Conservation (phyloP, 2,797 vertebrate genomes). For the Danio kyathit region DNA sequence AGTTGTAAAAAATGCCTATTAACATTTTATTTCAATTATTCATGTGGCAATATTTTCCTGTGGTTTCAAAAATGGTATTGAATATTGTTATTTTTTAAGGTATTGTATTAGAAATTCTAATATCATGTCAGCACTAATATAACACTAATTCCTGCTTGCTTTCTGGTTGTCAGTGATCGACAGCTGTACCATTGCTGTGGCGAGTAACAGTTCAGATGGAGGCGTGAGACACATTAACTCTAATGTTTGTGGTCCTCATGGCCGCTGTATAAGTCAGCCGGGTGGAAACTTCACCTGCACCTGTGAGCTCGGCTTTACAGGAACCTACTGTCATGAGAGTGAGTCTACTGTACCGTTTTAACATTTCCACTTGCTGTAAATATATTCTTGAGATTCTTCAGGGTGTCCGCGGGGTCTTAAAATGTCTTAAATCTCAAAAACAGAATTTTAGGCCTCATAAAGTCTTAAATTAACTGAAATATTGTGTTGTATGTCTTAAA, state of each 20-base stretch:
- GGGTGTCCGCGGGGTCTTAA: too few species aligned
- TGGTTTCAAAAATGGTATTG: too few species aligned
- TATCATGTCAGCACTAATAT: too few species aligned
- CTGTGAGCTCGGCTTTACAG: slow-evolving; percentile 92
- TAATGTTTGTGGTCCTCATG: slow-evolving; percentile 90
- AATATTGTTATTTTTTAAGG: too few species aligned
- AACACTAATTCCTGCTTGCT: not conserved
- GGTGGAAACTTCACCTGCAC: slow-evolving; percentile 92
- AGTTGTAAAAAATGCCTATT: too few species aligned
- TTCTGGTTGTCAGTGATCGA: slow-evolving; percentile 84
- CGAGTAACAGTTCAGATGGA: slow-evolving; percentile 81
- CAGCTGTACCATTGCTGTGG: slow-evolving; percentile 90
- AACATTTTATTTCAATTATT: too few species aligned
- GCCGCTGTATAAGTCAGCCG: slow-evolving; percentile 89
- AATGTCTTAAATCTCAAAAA: too few species aligned
- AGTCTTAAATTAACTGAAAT: too few species aligned
- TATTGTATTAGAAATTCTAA: too few species aligned
- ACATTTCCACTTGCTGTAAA: not conserved
- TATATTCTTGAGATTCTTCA: not conserved
- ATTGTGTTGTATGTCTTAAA: too few species aligned
- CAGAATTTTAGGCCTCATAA: too few species aligned
- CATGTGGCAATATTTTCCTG: too few species aligned
- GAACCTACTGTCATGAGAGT: slow-evolving; percentile 97
- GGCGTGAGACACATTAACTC: slow-evolving; percentile 83
- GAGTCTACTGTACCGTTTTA: slow-evolving; percentile 60